phyloP scores from a whole-genome alignment of 2,888 invertebrate genomes.

The Acholoe squamosa region DNA sequence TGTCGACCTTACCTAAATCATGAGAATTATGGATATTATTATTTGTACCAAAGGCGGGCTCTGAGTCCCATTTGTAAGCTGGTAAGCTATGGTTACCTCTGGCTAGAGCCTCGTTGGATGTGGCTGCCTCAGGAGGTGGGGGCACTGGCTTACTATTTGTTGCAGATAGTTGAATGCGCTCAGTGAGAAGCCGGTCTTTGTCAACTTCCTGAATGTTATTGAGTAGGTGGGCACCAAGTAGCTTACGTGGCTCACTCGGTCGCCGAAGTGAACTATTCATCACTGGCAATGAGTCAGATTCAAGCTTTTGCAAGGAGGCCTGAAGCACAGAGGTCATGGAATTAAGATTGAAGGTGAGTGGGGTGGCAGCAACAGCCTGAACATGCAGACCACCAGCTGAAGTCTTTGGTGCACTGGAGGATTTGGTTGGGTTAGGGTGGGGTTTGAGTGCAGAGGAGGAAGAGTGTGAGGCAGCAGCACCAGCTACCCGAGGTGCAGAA shows the following conservation, averaged over 20 bases:
- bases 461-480: conserved; percentile 28
- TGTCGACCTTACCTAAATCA: not conserved
- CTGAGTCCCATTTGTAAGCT: conserved; percentile 3
- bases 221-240: conserved; percentile 39
- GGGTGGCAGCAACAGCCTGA: not conserved
- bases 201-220: conserved; percentile 10
- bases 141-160: not conserved
- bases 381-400: not conserved
- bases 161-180: not conserved
- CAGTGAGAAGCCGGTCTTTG: conserved; percentile 26
- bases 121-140: not conserved
- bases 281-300: conserved; percentile 35
- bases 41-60: not conserved
- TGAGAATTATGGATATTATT: not conserved
- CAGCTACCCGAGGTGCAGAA: conserved; percentile 22
- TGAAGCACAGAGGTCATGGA: conserved; percentile 46
- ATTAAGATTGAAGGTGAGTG: conserved; percentile 49
- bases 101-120: conserved; percentile 5
- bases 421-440: conserved; percentile 30
- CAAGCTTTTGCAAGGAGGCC: conserved; percentile 53
- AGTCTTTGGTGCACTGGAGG: conserved; percentile 28
- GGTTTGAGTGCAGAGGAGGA: not conserved
- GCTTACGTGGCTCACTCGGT: conserved; percentile 34
- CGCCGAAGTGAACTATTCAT: conserved; percentile 33
- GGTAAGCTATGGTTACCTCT: conserved; percentile 50